These are phyloP conservation scores for Ecliptopera silaceata DNA, from an alignment of 2,888 invertebrate species.

Conservation along the genomic window DNA sequence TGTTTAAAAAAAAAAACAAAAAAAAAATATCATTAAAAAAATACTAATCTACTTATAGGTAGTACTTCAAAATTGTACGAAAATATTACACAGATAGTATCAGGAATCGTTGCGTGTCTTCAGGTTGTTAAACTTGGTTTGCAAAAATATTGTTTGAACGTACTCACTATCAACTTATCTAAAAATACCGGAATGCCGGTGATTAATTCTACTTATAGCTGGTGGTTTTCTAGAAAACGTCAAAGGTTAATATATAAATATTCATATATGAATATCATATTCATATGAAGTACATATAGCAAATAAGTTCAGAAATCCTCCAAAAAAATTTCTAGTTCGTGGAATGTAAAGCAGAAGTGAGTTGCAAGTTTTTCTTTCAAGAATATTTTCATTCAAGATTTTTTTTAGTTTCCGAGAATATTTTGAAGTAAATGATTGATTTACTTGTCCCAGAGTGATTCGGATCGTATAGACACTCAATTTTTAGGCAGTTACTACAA, in stretches of 20 bases:
- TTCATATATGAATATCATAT: too few species aligned
- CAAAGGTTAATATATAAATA: neutral
- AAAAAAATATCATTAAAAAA: neutral
- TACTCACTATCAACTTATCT: neutral
- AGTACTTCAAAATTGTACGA: neutral
- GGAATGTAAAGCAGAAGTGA: neutral
- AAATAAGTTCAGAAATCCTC: too few species aligned
- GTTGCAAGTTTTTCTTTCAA: neutral
- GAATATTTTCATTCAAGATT: too few species aligned
- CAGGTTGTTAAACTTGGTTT: constrained; percentile 5
- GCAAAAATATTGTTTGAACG: constrained; percentile 7
- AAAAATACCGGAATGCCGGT: neutral
- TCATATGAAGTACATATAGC: too few species aligned
- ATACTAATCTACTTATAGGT: neutral
- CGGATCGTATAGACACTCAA: neutral
- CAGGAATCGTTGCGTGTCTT: constrained; percentile 9
- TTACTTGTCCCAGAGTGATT: neutral
- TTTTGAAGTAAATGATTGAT: neutral
- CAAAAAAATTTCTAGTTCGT: neutral
- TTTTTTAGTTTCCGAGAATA: neutral
- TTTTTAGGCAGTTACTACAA: neutral
- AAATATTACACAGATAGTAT: constrained; percentile 10
- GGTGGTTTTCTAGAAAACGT: neutral
- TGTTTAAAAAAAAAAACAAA: too few species aligned
- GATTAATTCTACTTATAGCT: neutral